Percentiles rank a stretch among this genome's conserved stretches.
These are phyloP conservation scores for Apistogramma diplotaenia DNA, from an alignment of 2,113 vertebrate genomes.

Conservation along the genomic window DNA sequence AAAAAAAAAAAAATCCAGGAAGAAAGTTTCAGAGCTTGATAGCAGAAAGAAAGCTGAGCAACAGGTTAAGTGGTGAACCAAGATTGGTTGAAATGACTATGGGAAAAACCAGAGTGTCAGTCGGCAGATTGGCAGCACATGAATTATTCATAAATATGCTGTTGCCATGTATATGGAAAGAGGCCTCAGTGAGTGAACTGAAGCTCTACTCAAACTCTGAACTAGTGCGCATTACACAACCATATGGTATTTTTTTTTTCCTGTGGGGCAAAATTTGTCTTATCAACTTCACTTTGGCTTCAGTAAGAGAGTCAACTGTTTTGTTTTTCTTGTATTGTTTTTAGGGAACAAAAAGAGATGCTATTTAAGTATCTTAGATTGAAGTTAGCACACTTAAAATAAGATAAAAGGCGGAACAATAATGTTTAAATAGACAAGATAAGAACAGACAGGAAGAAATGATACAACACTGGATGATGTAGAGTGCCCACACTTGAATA, in stretches of 20 bases:
- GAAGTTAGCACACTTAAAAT: neutral
- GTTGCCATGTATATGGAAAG: neutral
- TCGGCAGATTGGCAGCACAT: constrained; percentile 3
- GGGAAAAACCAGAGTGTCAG: neutral
- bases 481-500: constrained; percentile 11
- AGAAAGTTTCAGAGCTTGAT: neutral
- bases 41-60: neutral
- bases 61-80: neutral
- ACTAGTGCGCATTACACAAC: neutral
- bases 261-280: neutral
- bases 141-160: neutral
- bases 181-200: neutral
- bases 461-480: neutral
- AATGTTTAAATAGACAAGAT: neutral
- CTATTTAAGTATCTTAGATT: neutral
- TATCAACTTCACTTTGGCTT: neutral
- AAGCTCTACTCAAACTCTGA: neutral
- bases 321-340: neutral
- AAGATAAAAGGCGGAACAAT: neutral
- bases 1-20: neutral
- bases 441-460: neutral
- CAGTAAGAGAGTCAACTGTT: neutral
- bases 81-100: neutral
- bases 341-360: neutral
- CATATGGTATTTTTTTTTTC: neutral